Evolutionary conservation across 2,888 invertebrate species (phyloP).

Genomic region (Cylloceria caligata): DNA sequence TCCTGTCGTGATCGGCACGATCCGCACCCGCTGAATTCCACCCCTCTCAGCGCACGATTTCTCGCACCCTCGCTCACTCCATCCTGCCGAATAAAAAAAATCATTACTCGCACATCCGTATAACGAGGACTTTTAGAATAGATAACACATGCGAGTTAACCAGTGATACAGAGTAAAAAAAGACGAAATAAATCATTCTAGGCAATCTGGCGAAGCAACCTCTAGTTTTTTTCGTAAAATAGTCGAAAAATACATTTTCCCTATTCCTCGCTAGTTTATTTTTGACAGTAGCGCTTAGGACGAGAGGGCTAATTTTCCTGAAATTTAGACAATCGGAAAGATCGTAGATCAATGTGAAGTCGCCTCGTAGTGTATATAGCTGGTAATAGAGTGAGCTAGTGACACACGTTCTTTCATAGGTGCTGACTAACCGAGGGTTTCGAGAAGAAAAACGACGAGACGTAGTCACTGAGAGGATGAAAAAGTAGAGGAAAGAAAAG

Average conservation of each 20-base stretch:
- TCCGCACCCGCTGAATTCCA: conserved; percentile 1
- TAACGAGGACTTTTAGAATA: conserved; percentile 18
- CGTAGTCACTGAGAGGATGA: conserved; percentile 28
- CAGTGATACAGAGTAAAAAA: not conserved
- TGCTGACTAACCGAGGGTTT: conserved; percentile 34
- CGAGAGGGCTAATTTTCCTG: conserved; percentile 46
- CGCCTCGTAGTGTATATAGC: not conserved
- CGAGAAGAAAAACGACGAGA: conserved; percentile 19
- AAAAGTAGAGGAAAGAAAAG: conserved; percentile 39
- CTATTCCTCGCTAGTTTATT: conserved; percentile 11
- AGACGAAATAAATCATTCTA: not conserved
- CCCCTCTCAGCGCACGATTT: conserved; percentile 11
- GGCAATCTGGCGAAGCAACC: conserved; percentile 2
- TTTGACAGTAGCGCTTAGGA: not conserved
- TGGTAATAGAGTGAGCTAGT: conserved; percentile 29
- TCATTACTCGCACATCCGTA: conserved; percentile 21
- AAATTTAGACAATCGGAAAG: conserved; percentile 73
- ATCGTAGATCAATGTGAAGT: conserved; percentile 70
- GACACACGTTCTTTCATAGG: conserved; percentile 11
- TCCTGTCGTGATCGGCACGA: conserved; percentile 15
- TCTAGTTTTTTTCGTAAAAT: conserved; percentile 20
- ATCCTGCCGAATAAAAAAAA: conserved; percentile 21
- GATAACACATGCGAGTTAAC: conserved; percentile 10
- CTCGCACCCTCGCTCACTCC: conserved; percentile 8
- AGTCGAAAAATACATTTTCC: conserved; percentile 18